A percentile compares a stretch with the other conserved stretches of the same genome.
These are phyloP conservation scores for Dromococcyx pavoninus DNA, from an alignment of 2,797 vertebrate species.

Conservation along the genomic window DNA sequence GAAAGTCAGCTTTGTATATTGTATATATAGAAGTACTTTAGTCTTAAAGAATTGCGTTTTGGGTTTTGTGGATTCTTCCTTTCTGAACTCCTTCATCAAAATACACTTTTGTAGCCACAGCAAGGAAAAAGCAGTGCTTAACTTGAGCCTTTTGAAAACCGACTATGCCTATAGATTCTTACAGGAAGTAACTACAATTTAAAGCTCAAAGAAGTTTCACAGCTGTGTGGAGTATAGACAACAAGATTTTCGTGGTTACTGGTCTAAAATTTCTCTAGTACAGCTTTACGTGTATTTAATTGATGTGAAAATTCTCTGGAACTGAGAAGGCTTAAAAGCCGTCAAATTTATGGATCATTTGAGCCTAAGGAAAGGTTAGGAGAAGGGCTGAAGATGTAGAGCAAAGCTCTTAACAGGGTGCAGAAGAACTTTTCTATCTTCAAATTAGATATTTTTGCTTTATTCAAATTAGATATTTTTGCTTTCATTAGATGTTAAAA, in stretches of 20 bases:
- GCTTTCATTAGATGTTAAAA: neutral
- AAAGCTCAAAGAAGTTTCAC: neutral
- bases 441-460: rapidly evolving
- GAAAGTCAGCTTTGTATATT: neutral
- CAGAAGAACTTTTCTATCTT: neutral
- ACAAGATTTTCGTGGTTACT: neutral
- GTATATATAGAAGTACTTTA: neutral
- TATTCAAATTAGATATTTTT: too few relatives aligned
- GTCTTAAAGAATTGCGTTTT: neutral
- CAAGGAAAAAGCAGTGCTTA: neutral
- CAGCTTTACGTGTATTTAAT: neutral
- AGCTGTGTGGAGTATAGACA: neutral
- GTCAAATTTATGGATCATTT: neutral
- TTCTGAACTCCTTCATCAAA: neutral
- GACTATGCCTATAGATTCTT: neutral
- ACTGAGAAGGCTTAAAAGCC: neutral
- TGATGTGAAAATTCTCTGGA: neutral
- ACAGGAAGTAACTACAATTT: neutral
- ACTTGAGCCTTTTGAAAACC: neutral
- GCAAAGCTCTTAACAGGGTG: neutral
- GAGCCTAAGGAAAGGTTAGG: neutral
- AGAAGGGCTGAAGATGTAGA: neutral
- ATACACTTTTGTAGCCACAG: neutral
- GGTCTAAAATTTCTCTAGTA: neutral
- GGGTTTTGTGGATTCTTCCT: neutral